Evolutionary conservation across 2,797 vertebrate species (phyloP), one percentile per base, ranked within the genome.

Genomic region (Phalloptychus januarius): DNA sequence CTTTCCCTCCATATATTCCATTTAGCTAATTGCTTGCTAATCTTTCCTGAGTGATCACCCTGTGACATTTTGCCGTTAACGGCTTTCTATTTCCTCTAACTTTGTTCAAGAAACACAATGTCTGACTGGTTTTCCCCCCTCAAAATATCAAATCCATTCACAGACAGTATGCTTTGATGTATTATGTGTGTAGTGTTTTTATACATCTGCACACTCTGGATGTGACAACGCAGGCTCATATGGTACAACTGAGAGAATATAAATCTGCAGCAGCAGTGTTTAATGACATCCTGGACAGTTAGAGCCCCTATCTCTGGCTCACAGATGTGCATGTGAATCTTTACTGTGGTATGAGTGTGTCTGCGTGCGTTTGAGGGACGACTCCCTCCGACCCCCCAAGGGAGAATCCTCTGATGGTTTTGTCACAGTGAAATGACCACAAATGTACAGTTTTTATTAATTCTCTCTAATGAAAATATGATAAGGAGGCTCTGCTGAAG

Each of bases 201-300:
- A 63, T 85, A 79, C 61, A 82, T 84, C 74, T 86, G 58, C 74
- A 81, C 78, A 79, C 79, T 77, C 33, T 74, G 71, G 61, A 52
- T 85, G 77, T 86, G 90, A 90, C 88, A 87, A 65, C 45, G 71
- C 75, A 69, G 80, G 36, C 72, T 87, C 77, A 85, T 83, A 75
- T 78, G 76, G 84, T 71, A 46, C 28, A 18, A 70, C 84, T 80
- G 72, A 83, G 76, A 80, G 83, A 83, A 78, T 71, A 78, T 89
- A 87, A 88, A 91, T 92, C 80, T 86, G 77, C 56, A 81, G 76
- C 87, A 77, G 78, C 76, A 74, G 74, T 84, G 61, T 82, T 90
- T 88, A 91, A 93, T 87, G 88, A 88, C 85, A 82, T 89, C 83
- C 82, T 89, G 88, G 84, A 92, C 86, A 88, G 86, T 89, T 85